Percentiles rank a stretch among this genome's conserved stretches.
Conservation (phyloP, 2,797 vertebrate species). For the Diplodus puntazzo region DNA sequence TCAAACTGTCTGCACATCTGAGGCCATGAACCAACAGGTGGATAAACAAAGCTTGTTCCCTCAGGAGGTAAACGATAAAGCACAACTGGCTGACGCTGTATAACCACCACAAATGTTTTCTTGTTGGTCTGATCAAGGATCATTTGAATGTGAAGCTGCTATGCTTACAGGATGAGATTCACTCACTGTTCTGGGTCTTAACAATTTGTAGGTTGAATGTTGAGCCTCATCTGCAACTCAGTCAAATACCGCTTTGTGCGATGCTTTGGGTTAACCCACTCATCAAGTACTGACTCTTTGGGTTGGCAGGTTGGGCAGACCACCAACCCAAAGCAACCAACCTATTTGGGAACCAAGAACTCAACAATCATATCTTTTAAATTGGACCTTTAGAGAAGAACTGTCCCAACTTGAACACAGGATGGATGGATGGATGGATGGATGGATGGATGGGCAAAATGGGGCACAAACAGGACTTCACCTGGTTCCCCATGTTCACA, state of each 20-base stretch:
- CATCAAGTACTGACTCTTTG: no score
- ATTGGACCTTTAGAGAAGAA: not conserved
- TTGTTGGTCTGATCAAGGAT: not conserved
- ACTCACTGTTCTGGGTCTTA: not conserved
- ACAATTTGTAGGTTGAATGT: not conserved
- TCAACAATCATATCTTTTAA: no score
- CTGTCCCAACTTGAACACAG: not conserved
- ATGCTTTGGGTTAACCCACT: no score
- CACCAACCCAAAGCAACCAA: no score
- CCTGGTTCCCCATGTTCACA: no score
- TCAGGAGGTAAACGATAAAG: not conserved
- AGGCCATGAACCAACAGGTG: not conserved
- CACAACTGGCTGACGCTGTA: not conserved
- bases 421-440: not conserved
- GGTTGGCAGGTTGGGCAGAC: no score
- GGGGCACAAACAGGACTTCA: no score
- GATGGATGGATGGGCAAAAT: conserved; percentile 6
- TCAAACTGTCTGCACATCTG: no score
- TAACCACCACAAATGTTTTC: not conserved
- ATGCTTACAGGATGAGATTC: not conserved
- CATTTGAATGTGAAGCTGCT: not conserved
- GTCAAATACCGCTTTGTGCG: no score
- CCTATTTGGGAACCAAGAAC: no score
- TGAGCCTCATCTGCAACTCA: no score
- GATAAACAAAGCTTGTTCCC: not conserved